Conservation (phyloP, 2,888 invertebrate species). For the Meiosimyza platycephala region DNA sequence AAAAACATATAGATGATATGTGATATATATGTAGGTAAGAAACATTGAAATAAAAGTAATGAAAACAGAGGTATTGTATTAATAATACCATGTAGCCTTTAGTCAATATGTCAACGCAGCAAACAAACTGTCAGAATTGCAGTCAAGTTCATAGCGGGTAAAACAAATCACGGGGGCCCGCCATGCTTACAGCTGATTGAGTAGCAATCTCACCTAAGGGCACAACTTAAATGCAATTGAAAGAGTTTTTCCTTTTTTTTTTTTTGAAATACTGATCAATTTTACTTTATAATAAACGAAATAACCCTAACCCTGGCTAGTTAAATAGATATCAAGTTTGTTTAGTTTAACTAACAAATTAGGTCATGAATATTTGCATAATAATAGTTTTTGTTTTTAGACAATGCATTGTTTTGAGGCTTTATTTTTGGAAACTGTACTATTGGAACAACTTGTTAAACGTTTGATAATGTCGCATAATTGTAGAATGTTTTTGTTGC, state of each 20-base stretch:
- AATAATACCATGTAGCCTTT: constrained; percentile 24
- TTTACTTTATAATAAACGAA: background rate
- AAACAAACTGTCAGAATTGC: constrained; percentile 28
- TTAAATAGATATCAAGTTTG: too few relatives aligned
- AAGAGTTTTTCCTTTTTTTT: background rate
- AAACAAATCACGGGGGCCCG: background rate
- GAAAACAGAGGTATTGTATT: constrained; percentile 7
- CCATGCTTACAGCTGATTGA: background rate
- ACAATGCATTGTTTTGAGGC: too few relatives aligned
- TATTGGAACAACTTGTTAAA: too few relatives aligned
- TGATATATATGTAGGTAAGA: background rate
- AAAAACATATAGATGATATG: background rate
- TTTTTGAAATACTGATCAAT: background rate
- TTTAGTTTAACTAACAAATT: too few relatives aligned
- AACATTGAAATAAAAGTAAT: background rate
- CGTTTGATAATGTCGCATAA: too few relatives aligned
- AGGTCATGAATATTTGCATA: too few relatives aligned
- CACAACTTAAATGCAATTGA: constrained; percentile 16
- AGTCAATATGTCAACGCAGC: constrained; percentile 24
- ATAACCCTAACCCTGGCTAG: constrained; percentile 16
- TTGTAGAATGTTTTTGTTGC: too few relatives aligned
- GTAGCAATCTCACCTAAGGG: constrained; percentile 17
- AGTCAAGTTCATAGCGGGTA: constrained; percentile 31
- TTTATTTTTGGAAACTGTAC: too few relatives aligned
- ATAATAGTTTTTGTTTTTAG: too few relatives aligned